Percentiles rank a stretch among this genome's conserved stretches.
Evolutionary conservation across 2,797 vertebrate species (phyloP).

Genomic region (Enteromius paludinosus): DNA sequence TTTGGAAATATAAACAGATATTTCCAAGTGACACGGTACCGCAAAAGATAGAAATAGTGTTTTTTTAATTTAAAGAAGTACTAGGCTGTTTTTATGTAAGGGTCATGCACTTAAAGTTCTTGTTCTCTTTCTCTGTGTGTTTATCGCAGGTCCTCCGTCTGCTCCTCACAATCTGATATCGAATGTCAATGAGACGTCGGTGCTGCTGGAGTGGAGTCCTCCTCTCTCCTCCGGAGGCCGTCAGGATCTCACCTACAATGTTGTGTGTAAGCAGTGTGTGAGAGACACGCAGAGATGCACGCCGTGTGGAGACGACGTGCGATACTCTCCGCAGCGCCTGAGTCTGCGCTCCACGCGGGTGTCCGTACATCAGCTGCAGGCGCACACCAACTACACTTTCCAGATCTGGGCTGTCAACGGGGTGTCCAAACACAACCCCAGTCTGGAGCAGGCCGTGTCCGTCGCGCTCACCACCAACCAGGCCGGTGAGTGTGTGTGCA

Average conservation of each 20-base stretch:
- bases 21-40: too few species aligned
- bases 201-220: constrained; percentile 94
- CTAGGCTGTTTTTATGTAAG: neutral
- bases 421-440: constrained; percentile 91
- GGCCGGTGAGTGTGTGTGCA: constrained; percentile 81
- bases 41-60: too few species aligned
- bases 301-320: constrained; percentile 90
- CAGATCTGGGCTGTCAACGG: constrained; percentile 97
- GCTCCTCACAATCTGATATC: constrained; percentile 94
- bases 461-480: constrained; percentile 98
- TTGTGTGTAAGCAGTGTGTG: constrained; percentile 92
- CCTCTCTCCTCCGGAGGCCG: constrained; percentile 90
- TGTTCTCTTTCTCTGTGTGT: constrained; percentile 13
- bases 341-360: constrained; percentile 87
- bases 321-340: constrained; percentile 92
- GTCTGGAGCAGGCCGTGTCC: constrained; percentile 90
- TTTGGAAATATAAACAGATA: too few species aligned
- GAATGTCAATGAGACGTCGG: constrained; percentile 96
- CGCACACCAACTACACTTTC: constrained; percentile 98
- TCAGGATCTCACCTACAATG: constrained; percentile 91
- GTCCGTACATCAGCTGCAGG: constrained; percentile 94
- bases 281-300: constrained; percentile 85
- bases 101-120: neutral
- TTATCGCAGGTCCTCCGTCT: constrained; percentile 85
- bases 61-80: neutral